Conservation (phyloP, 2,888 invertebrate species). For the Eupithecia exiguata region DNA sequence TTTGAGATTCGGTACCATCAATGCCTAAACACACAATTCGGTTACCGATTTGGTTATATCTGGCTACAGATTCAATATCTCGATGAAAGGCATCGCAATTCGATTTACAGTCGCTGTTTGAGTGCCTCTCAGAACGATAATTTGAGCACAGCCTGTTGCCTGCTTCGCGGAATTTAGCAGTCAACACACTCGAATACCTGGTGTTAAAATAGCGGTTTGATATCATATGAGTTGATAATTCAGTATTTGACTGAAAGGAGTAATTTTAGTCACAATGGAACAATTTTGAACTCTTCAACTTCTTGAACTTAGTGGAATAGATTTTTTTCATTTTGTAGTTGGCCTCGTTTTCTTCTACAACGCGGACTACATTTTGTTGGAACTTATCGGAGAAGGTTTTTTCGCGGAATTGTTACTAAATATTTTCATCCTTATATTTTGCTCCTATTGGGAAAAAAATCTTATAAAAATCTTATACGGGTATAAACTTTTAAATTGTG, state of each 20-base stretch:
- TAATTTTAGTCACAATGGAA: background rate
- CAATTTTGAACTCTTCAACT: too few species aligned
- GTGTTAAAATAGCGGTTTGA: background rate
- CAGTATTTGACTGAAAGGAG: background rate
- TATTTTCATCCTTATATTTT: too few species aligned
- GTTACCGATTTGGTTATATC: background rate
- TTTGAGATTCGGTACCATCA: background rate
- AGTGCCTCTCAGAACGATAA: background rate
- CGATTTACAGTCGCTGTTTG: conserved; percentile 1
- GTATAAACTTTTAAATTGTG: too few species aligned
- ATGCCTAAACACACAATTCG: background rate
- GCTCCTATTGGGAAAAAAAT: too few species aligned
- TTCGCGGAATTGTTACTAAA: too few species aligned
- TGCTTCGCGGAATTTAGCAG: conserved; percentile 1
- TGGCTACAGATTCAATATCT: conserved; percentile 2
- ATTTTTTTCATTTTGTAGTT: too few species aligned
- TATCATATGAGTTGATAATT: background rate
- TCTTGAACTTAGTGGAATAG: too few species aligned
- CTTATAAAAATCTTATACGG: too few species aligned
- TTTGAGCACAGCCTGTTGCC: conserved; percentile 8
- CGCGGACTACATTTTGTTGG: too few species aligned
- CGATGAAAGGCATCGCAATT: background rate
- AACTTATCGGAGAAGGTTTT: too few species aligned
- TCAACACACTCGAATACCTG: background rate
- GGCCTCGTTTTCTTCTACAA: too few species aligned